Conservation (phyloP, 2,797 vertebrate species). For the Euphonia xanthogaster region DNA sequence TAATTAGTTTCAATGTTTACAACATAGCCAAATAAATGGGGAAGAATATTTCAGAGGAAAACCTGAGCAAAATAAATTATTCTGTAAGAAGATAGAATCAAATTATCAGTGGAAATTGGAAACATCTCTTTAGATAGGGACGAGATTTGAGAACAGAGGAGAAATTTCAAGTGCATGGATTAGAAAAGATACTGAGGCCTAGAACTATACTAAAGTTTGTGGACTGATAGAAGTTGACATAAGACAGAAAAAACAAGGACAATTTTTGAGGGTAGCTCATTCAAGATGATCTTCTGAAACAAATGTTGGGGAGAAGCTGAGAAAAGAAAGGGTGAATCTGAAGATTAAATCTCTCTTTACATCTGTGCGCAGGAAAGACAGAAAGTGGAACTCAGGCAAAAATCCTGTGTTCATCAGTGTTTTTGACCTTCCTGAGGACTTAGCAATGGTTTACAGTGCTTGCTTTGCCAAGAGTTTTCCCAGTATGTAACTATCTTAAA, state of each 20-base stretch:
- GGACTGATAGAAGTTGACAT: not conserved
- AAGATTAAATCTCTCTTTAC: not conserved
- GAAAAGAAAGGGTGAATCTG: not conserved
- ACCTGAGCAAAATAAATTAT: not conserved
- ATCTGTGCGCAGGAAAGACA: not conserved
- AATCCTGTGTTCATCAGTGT: not conserved
- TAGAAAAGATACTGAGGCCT: not conserved
- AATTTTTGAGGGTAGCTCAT: not conserved
- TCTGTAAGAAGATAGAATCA: not conserved
- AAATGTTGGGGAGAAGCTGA: not conserved
- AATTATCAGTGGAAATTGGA: not conserved
- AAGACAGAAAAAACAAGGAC: not conserved
- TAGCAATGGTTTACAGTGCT: not conserved
- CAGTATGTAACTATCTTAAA: not conserved
- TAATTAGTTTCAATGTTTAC: not conserved
- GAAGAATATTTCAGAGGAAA: not conserved
- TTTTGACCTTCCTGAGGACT: not conserved
- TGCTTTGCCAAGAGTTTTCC: not conserved
- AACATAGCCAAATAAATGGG: not conserved
- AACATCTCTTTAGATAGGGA: not conserved
- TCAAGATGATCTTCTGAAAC: not conserved
- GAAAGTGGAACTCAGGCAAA: not conserved
- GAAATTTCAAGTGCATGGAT: not conserved
- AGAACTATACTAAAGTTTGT: not conserved
- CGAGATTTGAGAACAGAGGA: not conserved